Evolutionary conservation across 2,888 invertebrate species (phyloP).

Genomic region (Megastigmus dorsalis): DNA sequence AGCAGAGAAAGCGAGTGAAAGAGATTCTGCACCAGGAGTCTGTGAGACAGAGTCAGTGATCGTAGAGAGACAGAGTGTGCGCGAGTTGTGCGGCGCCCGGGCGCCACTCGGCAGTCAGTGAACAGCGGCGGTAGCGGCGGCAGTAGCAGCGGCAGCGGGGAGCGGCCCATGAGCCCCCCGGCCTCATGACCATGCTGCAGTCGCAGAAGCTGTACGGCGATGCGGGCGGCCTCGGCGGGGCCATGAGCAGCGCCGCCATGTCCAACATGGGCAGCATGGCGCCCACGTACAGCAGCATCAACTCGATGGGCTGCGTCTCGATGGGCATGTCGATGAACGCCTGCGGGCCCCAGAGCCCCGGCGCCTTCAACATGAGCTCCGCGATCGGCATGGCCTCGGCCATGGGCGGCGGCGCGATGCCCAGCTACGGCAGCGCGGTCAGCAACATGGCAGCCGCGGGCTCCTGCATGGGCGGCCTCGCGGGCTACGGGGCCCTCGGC

Average conservation of each 20-base stretch:
- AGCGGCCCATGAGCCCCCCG: too few species aligned
- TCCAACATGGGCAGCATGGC: constrained; percentile 78
- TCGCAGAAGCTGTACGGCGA: constrained; percentile 73
- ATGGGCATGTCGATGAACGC: constrained; percentile 77
- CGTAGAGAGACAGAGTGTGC: background rate
- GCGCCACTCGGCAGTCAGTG: too few species aligned
- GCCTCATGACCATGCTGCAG: constrained; percentile 73
- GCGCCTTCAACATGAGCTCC: constrained; percentile 70
- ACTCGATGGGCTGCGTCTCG: constrained; percentile 83
- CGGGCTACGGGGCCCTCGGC: constrained; percentile 74
- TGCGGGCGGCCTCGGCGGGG: constrained; percentile 67
- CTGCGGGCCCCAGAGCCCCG: constrained; percentile 71
- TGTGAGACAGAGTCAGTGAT: too few species aligned
- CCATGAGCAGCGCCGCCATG: constrained; percentile 71
- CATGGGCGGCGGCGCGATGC: constrained; percentile 63
- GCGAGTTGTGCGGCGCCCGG: background rate
- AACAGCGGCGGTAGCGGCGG: too few species aligned
- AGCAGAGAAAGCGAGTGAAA: too few species aligned
- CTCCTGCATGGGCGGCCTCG: constrained; percentile 76
- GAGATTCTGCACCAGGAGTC: too few species aligned
- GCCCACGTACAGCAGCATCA: constrained; percentile 84
- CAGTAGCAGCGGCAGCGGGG: too few species aligned
- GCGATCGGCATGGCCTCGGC: constrained; percentile 67
- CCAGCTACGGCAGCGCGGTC: constrained; percentile 68
- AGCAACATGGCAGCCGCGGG: constrained; percentile 73